These are phyloP conservation scores for Mayetiola destructor DNA, from an alignment of 2,888 invertebrate genomes.

Conservation along the genomic window DNA sequence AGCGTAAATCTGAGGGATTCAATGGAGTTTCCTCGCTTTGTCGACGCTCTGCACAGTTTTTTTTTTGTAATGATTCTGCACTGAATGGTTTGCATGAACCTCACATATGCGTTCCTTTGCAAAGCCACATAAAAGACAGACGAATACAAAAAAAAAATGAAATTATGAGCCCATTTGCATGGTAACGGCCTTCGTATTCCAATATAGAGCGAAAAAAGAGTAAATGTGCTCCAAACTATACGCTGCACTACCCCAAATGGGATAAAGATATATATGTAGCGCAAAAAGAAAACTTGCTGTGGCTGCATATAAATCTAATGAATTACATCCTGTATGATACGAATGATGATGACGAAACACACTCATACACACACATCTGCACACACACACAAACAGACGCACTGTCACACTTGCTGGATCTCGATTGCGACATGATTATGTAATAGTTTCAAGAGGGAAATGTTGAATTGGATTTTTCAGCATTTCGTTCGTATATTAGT, in stretches of 20 bases:
- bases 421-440: no score
- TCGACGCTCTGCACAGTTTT: no score
- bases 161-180: background rate
- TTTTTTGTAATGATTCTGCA: no score
- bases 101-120: no score
- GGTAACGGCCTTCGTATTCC: background rate
- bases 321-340: slow-evolving; percentile 11
- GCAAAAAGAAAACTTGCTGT: slow-evolving; percentile 8
- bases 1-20: no score
- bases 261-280: slow-evolving; percentile 12
- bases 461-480: no score
- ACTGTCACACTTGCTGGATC: no score
- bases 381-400: background rate
- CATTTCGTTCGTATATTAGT: background rate
- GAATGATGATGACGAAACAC: no score
- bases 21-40: no score
- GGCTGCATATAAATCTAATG: slow-evolving; percentile 12
- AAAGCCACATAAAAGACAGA: background rate
- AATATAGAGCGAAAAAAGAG: no score
- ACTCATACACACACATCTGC: background rate
- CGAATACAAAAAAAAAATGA: background rate
- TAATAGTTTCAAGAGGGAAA: no score
- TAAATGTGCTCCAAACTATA: background rate
- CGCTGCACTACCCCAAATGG: background rate
- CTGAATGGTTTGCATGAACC: no score